Percentiles rank a stretch among this genome's conserved stretches.
phyloP scores from a whole-genome alignment of 2,888 invertebrate genomes.

The Asteroscopus sphinx region DNA sequence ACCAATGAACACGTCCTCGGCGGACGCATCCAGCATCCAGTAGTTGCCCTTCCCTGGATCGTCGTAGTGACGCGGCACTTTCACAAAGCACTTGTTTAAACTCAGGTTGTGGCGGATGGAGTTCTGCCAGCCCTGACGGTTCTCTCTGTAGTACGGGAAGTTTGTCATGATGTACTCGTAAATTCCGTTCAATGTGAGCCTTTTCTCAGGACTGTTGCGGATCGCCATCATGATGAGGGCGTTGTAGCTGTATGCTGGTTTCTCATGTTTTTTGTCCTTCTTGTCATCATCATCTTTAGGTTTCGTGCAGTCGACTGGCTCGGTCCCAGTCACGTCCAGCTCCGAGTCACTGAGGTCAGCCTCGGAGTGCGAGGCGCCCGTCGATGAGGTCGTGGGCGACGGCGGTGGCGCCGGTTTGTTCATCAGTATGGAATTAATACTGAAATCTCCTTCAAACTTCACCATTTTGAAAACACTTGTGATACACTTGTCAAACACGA shows the following conservation, averaged over 20 bases:
- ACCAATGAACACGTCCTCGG: slow-evolving; percentile 99
- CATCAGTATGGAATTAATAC: slow-evolving; percentile 94
- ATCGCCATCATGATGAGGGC: slow-evolving; percentile 99
- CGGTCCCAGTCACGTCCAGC: slow-evolving; percentile 94
- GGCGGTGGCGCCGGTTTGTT: slow-evolving; percentile 85
- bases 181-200: slow-evolving; percentile 98
- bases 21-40: slow-evolving; percentile 99
- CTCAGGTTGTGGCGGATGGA: slow-evolving; percentile 99
- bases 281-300: slow-evolving; percentile 79
- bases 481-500: slow-evolving; percentile 64
- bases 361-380: slow-evolving; percentile 79
- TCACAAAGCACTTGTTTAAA: slow-evolving; percentile 99
- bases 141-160: slow-evolving; percentile 99
- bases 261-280: slow-evolving; percentile 93
- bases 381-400: slow-evolving; percentile 81
- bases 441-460: slow-evolving; percentile 93
- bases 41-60: slow-evolving; percentile 99
- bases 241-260: slow-evolving; percentile 99
- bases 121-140: slow-evolving; percentile 99
- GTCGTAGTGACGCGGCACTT: slow-evolving; percentile 99
- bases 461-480: slow-evolving; percentile 83
- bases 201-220: slow-evolving; percentile 97
- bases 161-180: slow-evolving; percentile 99
- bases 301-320: slow-evolving; percentile 92
- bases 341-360: slow-evolving; percentile 91